Percentiles rank a stretch among this genome's conserved stretches.
phyloP scores from a whole-genome alignment of 2,113 vertebrate genomes.

The Andinoacara biseriatus region DNA sequence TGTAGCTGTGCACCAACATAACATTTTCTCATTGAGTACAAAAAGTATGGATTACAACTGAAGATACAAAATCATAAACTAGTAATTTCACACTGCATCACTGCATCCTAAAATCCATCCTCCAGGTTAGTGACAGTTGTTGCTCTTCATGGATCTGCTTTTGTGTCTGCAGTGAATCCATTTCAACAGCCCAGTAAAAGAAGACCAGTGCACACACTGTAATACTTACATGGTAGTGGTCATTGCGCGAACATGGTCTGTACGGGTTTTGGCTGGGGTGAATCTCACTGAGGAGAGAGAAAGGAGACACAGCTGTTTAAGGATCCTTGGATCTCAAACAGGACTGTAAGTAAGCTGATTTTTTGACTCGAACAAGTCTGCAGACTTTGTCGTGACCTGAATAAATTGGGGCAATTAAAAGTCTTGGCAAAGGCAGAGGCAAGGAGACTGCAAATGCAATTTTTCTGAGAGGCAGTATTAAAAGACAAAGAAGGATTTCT shows the following conservation, averaged over 20 bases:
- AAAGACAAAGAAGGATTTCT: neutral
- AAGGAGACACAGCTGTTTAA: neutral
- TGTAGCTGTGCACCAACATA: neutral
- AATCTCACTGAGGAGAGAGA: conserved; percentile 58
- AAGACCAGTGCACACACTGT: neutral
- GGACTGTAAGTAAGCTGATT: neutral
- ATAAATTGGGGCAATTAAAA: neutral
- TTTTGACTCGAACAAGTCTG: neutral
- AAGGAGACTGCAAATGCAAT: neutral
- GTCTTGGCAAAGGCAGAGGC: neutral
- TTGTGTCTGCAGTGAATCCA: neutral
- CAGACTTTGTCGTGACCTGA: neutral
- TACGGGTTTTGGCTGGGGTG: conserved; percentile 20
- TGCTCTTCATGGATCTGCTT: neutral
- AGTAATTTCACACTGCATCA: neutral
- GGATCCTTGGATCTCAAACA: neutral
- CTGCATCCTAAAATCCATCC: too few species aligned
- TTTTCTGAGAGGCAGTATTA: neutral
- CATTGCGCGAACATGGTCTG: conserved; percentile 51
- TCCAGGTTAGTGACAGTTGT: neutral
- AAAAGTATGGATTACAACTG: neutral
- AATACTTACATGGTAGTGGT: conserved; percentile 69
- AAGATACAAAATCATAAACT: neutral
- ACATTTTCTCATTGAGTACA: neutral
- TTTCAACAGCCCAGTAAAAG: neutral